Base-by-base conservation (phyloP, 1,140 invertebrate genomes). In the Neotoxoptera formosana region DNA sequence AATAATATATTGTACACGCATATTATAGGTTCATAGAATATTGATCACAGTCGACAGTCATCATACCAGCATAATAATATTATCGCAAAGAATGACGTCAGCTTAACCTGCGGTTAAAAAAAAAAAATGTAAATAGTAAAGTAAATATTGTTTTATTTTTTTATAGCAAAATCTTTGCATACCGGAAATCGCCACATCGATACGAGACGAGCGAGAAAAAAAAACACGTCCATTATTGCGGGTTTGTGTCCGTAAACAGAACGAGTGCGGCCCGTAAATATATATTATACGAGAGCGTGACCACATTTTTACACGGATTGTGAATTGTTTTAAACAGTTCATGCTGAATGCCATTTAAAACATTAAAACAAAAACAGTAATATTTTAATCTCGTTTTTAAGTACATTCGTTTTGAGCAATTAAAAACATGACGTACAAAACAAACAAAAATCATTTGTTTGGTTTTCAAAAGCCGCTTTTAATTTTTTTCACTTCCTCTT, bases 361-460 rank as follows among this genome's bases (percentile, higher is more conserved):
- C 30, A n/a, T n/a, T 14, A n/a, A n/a, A n/a, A 67, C 60, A 67
- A 67, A 60, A 67, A 67, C 60, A 30, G 11, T 30, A 67, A 67
- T 67, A 67, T 67, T 67, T 67, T n/a, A 67, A 67, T 67, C 60
- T 67, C 30, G 30, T 67, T 67, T 41, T 14, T 67, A 67, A 67
- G 60, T 67, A n/a, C 11, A n/a, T 67, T 67, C 30, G 30, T 67
- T 67, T 67, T 9, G 30, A 67, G 60, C 60, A 67, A 67, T 67
- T 67, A 67, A 67, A 67, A 67, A 67, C 60, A 67, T n/a, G 60
- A 67, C 60, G 60, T 67, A 9, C 60, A 67, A 67, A 67, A 67
- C 60, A 67, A 67, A 67, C 60, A 67, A 67, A 67, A n/a, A 67
- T 67, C 60, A 67, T 67, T 67, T n/a, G 30, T 67, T 67, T 67